Conservation (phyloP, 2,113 vertebrate species). For the Pelecanus crispus region DNA sequence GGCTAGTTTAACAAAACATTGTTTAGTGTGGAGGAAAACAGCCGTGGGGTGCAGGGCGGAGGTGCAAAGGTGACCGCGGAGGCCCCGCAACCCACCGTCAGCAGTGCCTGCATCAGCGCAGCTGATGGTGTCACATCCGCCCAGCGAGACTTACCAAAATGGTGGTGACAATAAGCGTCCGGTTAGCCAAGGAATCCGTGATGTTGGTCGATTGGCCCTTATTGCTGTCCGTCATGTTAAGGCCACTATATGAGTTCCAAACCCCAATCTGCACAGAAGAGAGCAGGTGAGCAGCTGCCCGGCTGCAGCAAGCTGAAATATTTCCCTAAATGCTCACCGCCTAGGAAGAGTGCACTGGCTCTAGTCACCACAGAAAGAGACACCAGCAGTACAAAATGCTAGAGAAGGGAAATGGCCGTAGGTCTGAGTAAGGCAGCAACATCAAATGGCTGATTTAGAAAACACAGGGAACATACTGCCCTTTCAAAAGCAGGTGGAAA, state of each 20-base stretch:
- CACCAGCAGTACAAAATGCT: neutral
- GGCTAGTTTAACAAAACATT: neutral
- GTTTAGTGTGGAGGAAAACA: neutral
- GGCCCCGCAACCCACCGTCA: rapidly evolving
- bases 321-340: neutral
- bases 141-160: slow-evolving; percentile 85
- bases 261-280: slow-evolving; percentile 84
- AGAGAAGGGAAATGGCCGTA: neutral
- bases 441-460: neutral
- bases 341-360: neutral
- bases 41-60: neutral
- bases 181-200: slow-evolving; percentile 90
- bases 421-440: neutral
- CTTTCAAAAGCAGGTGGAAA: slow-evolving; percentile 2
- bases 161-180: slow-evolving; percentile 94
- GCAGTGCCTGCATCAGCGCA: neutral
- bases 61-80: rapidly evolving
- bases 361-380: neutral
- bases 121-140: too few relatives aligned
- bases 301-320: rapidly evolving
- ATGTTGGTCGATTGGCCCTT: slow-evolving; percentile 86
- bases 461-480: neutral
- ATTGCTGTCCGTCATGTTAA: slow-evolving; percentile 90
- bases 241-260: slow-evolving; percentile 95
- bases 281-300: neutral